A percentile compares a stretch with the other conserved stretches of the same genome.
phyloP scores from a whole-genome alignment of 1,140 invertebrate species.

The Ditylenchus dipsaci region DNA sequence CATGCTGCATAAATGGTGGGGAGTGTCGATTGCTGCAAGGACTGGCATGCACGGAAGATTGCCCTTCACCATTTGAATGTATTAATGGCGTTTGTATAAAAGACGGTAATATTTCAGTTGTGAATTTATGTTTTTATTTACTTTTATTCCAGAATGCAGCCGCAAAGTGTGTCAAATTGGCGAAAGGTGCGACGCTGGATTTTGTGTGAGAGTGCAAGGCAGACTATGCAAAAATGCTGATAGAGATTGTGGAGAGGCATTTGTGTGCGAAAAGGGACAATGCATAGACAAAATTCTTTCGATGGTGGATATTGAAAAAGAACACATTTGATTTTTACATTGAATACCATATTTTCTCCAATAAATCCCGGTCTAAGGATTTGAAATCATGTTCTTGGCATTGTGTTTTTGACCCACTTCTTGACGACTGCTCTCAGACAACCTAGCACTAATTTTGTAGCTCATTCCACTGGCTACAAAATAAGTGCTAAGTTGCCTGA shows the following conservation, averaged over 20 bases:
- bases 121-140: not conserved
- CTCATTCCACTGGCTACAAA: too few relatives aligned
- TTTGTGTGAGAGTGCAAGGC: slow-evolving; percentile 51
- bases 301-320: not conserved
- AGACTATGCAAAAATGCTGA: slow-evolving; percentile 40
- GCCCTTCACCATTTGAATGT: slow-evolving; percentile 42
- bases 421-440: too few relatives aligned
- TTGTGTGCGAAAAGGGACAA: slow-evolving; percentile 40
- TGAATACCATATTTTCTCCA: too few relatives aligned
- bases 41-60: slow-evolving; percentile 38
- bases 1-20: slow-evolving; percentile 43
- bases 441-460: too few relatives aligned
- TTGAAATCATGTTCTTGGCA: too few relatives aligned
- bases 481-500: too few relatives aligned
- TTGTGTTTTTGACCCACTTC: too few relatives aligned
- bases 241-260: slow-evolving; percentile 50
- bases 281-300: slow-evolving; percentile 42
- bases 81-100: slow-evolving; percentile 44
- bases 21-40: slow-evolving; percentile 46
- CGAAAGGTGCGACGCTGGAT: slow-evolving; percentile 50
- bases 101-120: slow-evolving; percentile 34
- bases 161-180: slow-evolving; percentile 55
- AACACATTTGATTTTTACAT: too few relatives aligned
- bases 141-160: slow-evolving; percentile 40
- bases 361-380: too few relatives aligned